phyloP scores from a whole-genome alignment of 2,888 invertebrate genomes.

The Tachina grossa region DNA sequence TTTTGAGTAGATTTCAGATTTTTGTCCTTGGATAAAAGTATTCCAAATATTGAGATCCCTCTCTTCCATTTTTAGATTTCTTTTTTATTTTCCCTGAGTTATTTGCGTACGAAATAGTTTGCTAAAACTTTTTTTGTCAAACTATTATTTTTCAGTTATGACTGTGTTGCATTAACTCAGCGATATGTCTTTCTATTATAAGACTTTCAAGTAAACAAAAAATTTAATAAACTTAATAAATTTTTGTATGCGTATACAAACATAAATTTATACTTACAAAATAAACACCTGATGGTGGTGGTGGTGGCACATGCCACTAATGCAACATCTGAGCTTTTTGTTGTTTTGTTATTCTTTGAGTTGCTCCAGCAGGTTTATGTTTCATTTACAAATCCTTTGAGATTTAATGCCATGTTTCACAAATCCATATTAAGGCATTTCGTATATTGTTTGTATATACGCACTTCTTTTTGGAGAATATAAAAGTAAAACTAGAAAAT shows the following conservation, averaged over 20 bases:
- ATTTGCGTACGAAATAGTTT: no score
- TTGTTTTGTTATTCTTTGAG: conserved; percentile 28
- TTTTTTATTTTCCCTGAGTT: no score
- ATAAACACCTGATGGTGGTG: background rate
- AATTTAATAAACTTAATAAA: conserved; percentile 14
- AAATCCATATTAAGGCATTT: conserved; percentile 9
- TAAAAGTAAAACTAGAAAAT: background rate
- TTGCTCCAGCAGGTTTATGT: conserved; percentile 23
- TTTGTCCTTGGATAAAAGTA: no score
- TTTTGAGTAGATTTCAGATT: no score
- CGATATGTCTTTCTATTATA: conserved; percentile 4
- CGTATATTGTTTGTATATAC: background rate
- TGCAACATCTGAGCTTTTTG: conserved; percentile 36
- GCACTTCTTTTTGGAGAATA: background rate
- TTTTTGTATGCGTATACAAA: background rate
- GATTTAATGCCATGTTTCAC: conserved; percentile 18
- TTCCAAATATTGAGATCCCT: no score
- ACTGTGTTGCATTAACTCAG: no score
- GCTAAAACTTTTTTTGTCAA: no score
- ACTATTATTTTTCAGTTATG: no score
- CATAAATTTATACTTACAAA: background rate
- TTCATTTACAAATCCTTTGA: conserved; percentile 48
- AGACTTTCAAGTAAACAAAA: background rate
- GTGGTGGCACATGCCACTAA: background rate
- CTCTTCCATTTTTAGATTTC: no score